Evolutionary conservation across 2,113 vertebrate species (phyloP).

Genomic region (Cyprinodon brontotheroides): DNA sequence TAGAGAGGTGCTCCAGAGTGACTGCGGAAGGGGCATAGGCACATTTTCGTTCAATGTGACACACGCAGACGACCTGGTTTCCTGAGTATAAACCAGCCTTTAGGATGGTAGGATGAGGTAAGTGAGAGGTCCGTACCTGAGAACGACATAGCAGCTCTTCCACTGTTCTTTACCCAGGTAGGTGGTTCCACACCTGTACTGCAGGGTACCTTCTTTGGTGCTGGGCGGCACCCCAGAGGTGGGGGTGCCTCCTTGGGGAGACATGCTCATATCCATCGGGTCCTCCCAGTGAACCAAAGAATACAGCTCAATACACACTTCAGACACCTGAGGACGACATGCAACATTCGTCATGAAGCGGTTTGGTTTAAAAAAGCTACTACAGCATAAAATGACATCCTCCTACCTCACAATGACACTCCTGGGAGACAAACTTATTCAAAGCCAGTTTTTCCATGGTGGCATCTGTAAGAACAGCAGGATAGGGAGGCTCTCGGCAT

Average conservation of each 20-base stretch:
- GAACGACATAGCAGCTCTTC: slow-evolving; percentile 93
- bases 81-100: background rate
- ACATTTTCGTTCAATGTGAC: no score
- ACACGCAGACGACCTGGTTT: no score
- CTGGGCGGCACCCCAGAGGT: slow-evolving; percentile 39
- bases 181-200: slow-evolving; percentile 88
- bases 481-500: slow-evolving; percentile 91
- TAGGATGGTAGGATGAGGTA: background rate
- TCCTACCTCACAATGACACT: slow-evolving; percentile 91
- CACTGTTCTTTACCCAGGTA: slow-evolving; percentile 96
- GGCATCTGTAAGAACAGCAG: slow-evolving; percentile 91
- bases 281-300: slow-evolving; percentile 97
- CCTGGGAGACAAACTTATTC: slow-evolving; percentile 94
- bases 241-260: slow-evolving; percentile 63
- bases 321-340: slow-evolving; percentile 77
- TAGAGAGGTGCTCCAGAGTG: background rate
- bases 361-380: background rate
- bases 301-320: slow-evolving; percentile 87
- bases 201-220: slow-evolving; percentile 89
- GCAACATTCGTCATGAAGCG: background rate
- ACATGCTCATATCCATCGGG: slow-evolving; percentile 84
- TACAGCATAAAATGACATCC: background rate
- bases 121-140: slow-evolving; percentile 82
- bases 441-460: slow-evolving; percentile 97
- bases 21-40: no score